phyloP scores from a whole-genome alignment of 92 coral and sea anemone genomes.

The Palythoa grandis region DNA sequence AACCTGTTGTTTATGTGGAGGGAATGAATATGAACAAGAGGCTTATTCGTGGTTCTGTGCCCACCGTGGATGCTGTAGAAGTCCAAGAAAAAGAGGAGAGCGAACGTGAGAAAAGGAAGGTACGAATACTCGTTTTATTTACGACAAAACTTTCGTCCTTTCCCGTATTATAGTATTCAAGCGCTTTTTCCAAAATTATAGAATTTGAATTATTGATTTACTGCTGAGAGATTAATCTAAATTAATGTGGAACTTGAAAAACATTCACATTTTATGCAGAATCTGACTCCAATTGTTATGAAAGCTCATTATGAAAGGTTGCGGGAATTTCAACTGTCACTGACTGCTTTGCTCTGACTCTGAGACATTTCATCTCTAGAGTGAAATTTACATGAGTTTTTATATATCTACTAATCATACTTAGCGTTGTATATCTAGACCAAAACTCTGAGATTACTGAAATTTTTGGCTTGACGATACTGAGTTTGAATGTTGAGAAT shows the following conservation, averaged over 20 bases:
- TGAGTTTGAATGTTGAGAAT: neutral
- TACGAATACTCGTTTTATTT: neutral
- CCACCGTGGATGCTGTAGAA: neutral
- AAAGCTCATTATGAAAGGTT: constrained; percentile 5
- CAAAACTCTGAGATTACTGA: neutral
- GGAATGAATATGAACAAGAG: neutral
- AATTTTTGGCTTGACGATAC: neutral
- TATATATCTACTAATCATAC: neutral
- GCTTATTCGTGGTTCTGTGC: neutral
- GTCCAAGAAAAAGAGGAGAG: neutral
- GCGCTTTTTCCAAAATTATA: neutral
- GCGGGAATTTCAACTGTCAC: constrained; percentile 1
- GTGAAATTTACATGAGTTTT: neutral
- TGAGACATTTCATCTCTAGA: constrained; percentile 5
- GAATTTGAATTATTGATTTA: neutral
- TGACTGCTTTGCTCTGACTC: constrained; percentile 6
- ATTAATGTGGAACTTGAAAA: constrained; percentile 4
- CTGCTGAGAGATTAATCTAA: constrained; percentile 6
- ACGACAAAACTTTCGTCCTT: constrained; percentile 1
- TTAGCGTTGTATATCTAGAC: neutral
- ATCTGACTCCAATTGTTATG: constrained; percentile 1
- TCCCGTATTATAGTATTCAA: neutral
- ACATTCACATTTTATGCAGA: neutral
- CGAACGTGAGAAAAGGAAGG: constrained; percentile 7
- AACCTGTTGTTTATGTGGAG: neutral